A percentile compares a stretch with the other conserved stretches of the same genome.
Conservation (phyloP, 2,888 invertebrate genomes). For the Eupithecia abbreviata region DNA sequence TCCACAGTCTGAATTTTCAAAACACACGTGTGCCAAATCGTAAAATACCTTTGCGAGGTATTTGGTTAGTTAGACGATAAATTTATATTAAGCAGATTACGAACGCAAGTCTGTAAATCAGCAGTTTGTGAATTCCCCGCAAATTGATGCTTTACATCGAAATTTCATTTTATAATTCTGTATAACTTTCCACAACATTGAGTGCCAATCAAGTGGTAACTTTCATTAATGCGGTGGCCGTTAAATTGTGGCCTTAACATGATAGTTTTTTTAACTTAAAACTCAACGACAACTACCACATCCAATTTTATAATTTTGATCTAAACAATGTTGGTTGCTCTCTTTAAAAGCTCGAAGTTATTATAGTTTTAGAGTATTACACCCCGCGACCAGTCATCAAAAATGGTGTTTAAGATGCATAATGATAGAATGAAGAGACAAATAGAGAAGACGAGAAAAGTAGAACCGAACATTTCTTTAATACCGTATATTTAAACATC, state of each 20-base stretch:
- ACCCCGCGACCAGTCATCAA: neutral
- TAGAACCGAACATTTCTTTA: neutral
- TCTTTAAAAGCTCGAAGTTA: neutral
- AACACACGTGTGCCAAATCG: neutral
- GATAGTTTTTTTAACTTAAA: neutral
- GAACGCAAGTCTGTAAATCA: slow-evolving; percentile 5
- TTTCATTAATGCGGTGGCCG: neutral
- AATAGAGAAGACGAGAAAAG: neutral
- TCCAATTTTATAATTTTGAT: neutral
- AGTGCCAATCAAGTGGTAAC: neutral
- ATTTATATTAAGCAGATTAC: slow-evolving; percentile 4
- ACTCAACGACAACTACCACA: neutral
- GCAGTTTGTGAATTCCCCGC: neutral
- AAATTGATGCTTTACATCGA: slow-evolving; percentile 11
- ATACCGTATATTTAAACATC: too few relatives aligned
- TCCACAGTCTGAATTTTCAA: neutral
- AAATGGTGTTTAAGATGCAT: neutral
- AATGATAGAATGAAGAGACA: neutral
- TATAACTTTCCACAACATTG: slow-evolving; percentile 11
- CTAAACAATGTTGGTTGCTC: neutral
- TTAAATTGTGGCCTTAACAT: neutral
- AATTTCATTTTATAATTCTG: slow-evolving; percentile 3
- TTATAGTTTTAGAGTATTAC: neutral
- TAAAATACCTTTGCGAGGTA: neutral
- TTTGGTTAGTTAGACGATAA: neutral